Conservation (phyloP, 2,888 invertebrate species). For the Yponomeuta sedellus region DNA sequence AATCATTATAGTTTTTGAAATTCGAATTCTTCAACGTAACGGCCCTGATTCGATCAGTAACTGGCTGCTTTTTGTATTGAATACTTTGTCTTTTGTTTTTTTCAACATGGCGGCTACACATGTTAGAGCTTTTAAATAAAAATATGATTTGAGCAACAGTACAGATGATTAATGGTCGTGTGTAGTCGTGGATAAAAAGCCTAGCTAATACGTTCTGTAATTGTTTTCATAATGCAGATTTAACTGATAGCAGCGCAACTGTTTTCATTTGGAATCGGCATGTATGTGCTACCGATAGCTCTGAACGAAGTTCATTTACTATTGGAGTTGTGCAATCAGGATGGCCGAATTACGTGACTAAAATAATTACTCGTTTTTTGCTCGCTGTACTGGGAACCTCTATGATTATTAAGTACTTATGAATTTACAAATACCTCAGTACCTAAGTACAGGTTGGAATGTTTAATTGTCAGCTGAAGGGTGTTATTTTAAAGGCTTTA, state of each 20-base stretch:
- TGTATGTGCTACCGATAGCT: not conserved
- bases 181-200: not conserved
- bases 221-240: not conserved
- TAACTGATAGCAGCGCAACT: not conserved
- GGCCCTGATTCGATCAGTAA: constrained; percentile 57
- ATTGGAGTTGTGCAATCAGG: not conserved
- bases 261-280: not conserved
- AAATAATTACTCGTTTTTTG: not conserved
- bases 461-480: too few species aligned
- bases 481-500: too few species aligned
- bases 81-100: constrained; percentile 15
- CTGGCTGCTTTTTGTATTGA: constrained; percentile 38
- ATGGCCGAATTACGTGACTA: not conserved
- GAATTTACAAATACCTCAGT: too few species aligned
- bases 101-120: constrained; percentile 7
- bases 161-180: constrained; percentile 6
- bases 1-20: constrained; percentile 72
- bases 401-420: too few species aligned
- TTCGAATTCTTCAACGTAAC: constrained; percentile 62
- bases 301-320: not conserved
- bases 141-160: constrained; percentile 3
- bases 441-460: too few species aligned
- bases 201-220: not conserved
- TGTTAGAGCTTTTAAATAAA: constrained; percentile 6
- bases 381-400: not conserved